phyloP scores from a whole-genome alignment of 2,888 invertebrate species.

The Rhagophthalmus giganteus region DNA sequence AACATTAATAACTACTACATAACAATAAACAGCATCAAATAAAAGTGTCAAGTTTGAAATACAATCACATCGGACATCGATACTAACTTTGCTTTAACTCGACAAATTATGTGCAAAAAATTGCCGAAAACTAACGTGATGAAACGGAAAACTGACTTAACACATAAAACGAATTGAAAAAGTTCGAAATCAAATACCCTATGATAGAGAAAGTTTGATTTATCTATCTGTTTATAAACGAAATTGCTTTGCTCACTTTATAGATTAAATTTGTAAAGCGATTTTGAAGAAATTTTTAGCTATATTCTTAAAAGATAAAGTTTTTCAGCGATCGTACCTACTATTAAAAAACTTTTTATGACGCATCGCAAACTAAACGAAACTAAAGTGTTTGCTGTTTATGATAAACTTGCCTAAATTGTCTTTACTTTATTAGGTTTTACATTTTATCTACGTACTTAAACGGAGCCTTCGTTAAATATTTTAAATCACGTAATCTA shows the following conservation, averaged over 20 bases:
- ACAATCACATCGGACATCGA: constrained; percentile 28
- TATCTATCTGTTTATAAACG: constrained; percentile 37
- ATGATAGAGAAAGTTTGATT: constrained; percentile 46
- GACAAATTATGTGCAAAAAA: constrained; percentile 30
- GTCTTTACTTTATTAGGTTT: no score
- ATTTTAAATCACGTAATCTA: no score
- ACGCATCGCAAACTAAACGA: no score
- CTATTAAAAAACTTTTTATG: no score
- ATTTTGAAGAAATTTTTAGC: constrained; percentile 11
- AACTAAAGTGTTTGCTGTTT: no score
- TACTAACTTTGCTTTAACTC: constrained; percentile 30
- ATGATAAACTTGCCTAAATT: no score
- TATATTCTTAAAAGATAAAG: no score
- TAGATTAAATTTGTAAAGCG: constrained; percentile 26
- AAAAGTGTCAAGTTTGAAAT: constrained; percentile 34
- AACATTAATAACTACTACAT: constrained; percentile 33
- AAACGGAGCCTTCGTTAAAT: no score
- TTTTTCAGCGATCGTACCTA: no score
- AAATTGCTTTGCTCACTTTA: constrained; percentile 36
- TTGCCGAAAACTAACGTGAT: constrained; percentile 30
- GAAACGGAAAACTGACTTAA: constrained; percentile 30
- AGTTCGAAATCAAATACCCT: constrained; percentile 42
- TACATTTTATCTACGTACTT: no score
- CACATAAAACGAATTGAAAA: constrained; percentile 41
- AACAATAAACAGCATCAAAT: constrained; percentile 36